Base-by-base conservation (phyloP, 1,140 invertebrate genomes). In the Achroia grisella region DNA sequence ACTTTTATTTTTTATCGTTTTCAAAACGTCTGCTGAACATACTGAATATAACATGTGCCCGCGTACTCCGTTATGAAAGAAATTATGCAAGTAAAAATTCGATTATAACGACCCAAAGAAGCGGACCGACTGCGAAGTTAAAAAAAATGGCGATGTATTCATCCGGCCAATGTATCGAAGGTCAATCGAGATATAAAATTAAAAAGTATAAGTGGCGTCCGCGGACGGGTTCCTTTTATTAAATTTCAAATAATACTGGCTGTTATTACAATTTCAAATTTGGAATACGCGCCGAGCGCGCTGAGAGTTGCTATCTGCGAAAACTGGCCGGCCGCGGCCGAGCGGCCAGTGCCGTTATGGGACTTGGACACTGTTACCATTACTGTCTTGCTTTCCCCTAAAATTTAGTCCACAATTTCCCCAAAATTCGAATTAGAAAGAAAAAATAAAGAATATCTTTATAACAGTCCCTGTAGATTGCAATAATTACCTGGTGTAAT, bases 241-340 rank as follows among this genome's bases (percentile, higher is more conserved):
- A 77, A 80, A 81, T 84, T 81, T 84, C 75, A 81, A 79, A 84
- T 84, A 84, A 79, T 73, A 72, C 71, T 60, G 65, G 64, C 52
- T 43, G 51, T 39, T 63, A 83, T 84, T 84, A 81, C 63, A 78
- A 84, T 84, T 84, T 80, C 61, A 84, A 80, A 84, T 84, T 71
- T 59, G 52, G 54, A 54, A 52, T 53, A 56, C 56, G 60, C 45
- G 45, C 31, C 31, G 12, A n/a, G 17, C 17, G 6, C 4, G 35
- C 35, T 37, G 35, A 2, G 17, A 15, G 35, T 37, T 37, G 35
- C 35, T 15, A 37, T 37, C 35, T 14, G 35, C 35, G 35, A 37
- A 35, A 37, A 37, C 35, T 37, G 13, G 35, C 35, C 13, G 35
- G 17, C n/a, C n/a, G n/a, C n/a, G n/a, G n/a, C n/a, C n/a, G n/a